Evolutionary conservation across 2,797 vertebrate species (phyloP).

Genomic region (Pitangus sulphuratus): DNA sequence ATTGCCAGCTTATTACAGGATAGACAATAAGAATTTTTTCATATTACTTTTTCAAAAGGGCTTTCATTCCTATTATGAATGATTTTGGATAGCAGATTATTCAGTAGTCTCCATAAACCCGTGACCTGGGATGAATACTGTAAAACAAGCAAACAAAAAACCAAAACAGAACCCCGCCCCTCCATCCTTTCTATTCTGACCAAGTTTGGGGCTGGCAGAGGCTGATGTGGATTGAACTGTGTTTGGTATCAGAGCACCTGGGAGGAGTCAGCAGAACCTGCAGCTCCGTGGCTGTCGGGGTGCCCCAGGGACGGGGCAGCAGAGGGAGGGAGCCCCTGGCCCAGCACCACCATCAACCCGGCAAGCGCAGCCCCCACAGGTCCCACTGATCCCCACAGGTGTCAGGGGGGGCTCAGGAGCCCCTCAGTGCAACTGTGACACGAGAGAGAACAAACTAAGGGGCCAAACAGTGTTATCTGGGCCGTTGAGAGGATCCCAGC

Average conservation of each 20-base stretch:
- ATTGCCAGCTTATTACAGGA: not conserved
- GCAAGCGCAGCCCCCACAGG: not conserved
- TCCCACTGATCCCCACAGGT: not conserved
- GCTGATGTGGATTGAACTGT: not conserved
- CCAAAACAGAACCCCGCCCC: fast-evolving
- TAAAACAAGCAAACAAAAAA: not conserved
- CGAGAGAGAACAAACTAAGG: not conserved
- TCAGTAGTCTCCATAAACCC: not conserved
- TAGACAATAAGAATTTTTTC: not conserved
- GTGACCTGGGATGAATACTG: not conserved
- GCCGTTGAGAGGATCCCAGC: not conserved
- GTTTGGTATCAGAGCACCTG: too few species aligned
- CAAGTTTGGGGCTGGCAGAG: not conserved
- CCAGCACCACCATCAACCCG: fast-evolving
- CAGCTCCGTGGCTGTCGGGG: fast-evolving
- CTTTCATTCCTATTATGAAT: not conserved
- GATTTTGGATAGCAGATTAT: not conserved
- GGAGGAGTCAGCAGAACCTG: not conserved
- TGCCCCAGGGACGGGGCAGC: not conserved
- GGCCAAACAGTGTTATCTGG: not conserved
- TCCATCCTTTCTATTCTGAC: not conserved
- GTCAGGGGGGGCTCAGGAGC: fast-evolving
- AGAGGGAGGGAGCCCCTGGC: not conserved
- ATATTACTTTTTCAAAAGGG: not conserved
- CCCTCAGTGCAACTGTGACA: fast-evolving